Percentiles rank a stretch among this genome's conserved stretches.
These are phyloP conservation scores for Leptopilina myrica DNA, from an alignment of 2,888 invertebrate species.

Conservation along the genomic window DNA sequence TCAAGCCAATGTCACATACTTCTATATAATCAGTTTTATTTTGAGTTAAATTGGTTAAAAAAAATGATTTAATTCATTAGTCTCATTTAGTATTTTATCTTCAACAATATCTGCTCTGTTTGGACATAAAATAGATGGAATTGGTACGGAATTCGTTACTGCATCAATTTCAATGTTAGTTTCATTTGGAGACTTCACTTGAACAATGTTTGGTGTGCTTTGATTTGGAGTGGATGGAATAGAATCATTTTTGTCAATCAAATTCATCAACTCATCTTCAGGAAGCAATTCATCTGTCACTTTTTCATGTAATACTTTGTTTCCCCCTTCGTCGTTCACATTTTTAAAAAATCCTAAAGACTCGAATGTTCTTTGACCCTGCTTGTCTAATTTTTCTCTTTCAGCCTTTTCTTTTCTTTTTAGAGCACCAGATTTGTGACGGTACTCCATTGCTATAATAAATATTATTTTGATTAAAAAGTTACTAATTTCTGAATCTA, in stretches of 20 bases:
- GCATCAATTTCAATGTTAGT: not conserved
- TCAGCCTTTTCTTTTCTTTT: slow-evolving; percentile 21
- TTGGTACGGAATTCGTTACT: not conserved
- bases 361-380: slow-evolving; percentile 9
- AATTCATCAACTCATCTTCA: not conserved
- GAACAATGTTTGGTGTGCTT: not conserved
- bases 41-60: slow-evolving; percentile 1
- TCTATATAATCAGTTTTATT: slow-evolving; percentile 9
- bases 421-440: slow-evolving; percentile 22
- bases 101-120: not conserved
- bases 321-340: not conserved
- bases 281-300: not conserved
- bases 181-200: not conserved
- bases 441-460: not conserved
- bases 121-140: not conserved
- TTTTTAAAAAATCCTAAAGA: slow-evolving; percentile 12
- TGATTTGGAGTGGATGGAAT: not conserved
- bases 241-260: not conserved
- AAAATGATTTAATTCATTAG: not conserved
- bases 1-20: not conserved
- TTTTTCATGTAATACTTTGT: slow-evolving; percentile 21
- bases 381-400: not conserved
- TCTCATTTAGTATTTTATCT: not conserved
- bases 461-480: not conserved
- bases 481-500: not conserved